Evolutionary conservation across 92 coral and sea anemone species (phyloP), one percentile per base, ranked within the genome.

Genomic region (Palythoa grandis): DNA sequence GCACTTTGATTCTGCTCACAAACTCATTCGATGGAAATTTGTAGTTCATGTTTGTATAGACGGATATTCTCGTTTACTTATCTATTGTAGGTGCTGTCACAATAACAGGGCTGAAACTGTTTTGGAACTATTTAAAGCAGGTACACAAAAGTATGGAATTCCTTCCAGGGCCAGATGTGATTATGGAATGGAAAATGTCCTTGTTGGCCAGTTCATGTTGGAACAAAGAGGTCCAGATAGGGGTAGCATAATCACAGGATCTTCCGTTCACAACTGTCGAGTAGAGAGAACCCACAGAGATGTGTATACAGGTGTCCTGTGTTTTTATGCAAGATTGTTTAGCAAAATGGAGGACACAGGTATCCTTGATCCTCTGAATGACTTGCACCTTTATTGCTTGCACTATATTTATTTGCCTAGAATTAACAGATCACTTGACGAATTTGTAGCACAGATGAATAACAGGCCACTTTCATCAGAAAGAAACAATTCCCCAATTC

Each of bases 181-280:
- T 82, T 83, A 86, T 89, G 92, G 95, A 24, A 90, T 92, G 91
- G 95, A 89, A 70, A 89, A 89, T 79, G 65, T 82, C 67, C 78
- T 52, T 70, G 92, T 92, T 82, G 95, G 65, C 72, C 88, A 86
- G 75, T 86, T 76, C 78, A 92, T 92, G 92, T 57, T 92, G 63
- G 90, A 89, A 82, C 60, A 75, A 56, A 72, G 92, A 35, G 93
- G 93, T 60, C 48, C 23, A 20, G 69, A 86, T 76, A 84, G 95
- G 79, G 93, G 93, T 29, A 92, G 95, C 63, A 90, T 92, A 24
- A 92, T 92, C 68, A 90, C 93, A 17, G 95, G 92, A 39, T 84
- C 90, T 23, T 87, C 93, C 3, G 93, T 92, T 6, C 95, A 92
- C 79, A 90, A 90, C 66, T 90, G 88, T 68, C 75, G 93, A 63